Evolutionary conservation across 2,888 invertebrate species (phyloP), one percentile per base, ranked within the genome.

Genomic region (Drosophila merina): DNA sequence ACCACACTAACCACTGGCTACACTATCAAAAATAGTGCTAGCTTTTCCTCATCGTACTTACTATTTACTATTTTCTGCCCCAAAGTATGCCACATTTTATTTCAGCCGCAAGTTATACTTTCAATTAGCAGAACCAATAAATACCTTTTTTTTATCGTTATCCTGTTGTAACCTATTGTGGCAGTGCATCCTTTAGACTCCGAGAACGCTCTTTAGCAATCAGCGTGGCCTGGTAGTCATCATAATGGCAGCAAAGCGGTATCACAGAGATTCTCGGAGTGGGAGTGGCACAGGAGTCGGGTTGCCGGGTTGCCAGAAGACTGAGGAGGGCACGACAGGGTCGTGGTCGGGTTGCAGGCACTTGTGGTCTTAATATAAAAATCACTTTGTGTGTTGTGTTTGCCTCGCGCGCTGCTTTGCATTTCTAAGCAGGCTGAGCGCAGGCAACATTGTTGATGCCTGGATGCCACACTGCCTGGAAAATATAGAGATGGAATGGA

Each of bases 351-450:
- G 63, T 52, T 68, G 72, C 70, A 67, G 77, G 77, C 79, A 82
- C 86, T 87, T 85, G 84, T 77, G 82, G 87, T 82, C 87, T 85
- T 85, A 85, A 85, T 85, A 85, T 87, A 85, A 85, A 85, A 85
- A 85, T 85, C 85, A 85, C 85, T 85, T 85, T 85, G 85, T 85
- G 87, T 81, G 87, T 85, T 85, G 82, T 72, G 78, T 79, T 83
- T 82, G 77, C 80, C 68, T 64, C 77, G 85, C 56, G 75, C 71
- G 78, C 85, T 85, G 85, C 76, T 87, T 85, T 87, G 85, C 85
- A 85, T 85, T 85, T 82, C 85, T 87, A 87, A 85, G 75, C 86
- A 86, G 66, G 38, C 70, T 51, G 52, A 50, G 45, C 57, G 59
- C 62, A 73, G 45, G 44, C 74, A 75, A 85, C 87, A 82, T 73